Evolutionary conservation across 2,797 vertebrate genomes (phyloP).

Genomic region (Garrulus glandarius): DNA sequence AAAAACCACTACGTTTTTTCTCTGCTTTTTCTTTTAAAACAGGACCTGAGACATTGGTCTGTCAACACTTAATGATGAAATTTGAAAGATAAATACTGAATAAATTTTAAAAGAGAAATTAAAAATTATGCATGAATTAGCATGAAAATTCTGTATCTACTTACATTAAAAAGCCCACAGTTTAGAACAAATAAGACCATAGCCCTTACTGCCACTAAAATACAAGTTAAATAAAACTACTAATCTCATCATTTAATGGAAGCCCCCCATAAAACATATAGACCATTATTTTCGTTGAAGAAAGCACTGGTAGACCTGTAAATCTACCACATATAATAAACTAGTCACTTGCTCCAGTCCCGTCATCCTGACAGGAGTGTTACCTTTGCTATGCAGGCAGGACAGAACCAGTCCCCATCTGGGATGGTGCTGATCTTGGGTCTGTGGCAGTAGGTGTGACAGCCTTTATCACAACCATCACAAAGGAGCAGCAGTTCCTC

Average conservation of each 20-base stretch:
- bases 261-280: background rate
- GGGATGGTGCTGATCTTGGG: constrained; percentile 97
- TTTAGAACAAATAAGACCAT: background rate
- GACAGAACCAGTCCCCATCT: constrained; percentile 99
- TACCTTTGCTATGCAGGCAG: constrained; percentile 98
- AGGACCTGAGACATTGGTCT: background rate
- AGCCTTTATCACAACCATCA: constrained; percentile 98
- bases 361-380: background rate
- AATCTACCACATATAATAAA: background rate
- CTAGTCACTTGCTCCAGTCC: background rate
- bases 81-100: background rate
- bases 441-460: constrained; percentile 98
- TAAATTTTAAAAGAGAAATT: background rate
- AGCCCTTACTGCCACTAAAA: background rate
- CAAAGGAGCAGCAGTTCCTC: constrained; percentile 97
- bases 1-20: background rate
- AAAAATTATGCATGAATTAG: background rate
- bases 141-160: background rate
- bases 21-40: background rate
- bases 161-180: background rate
- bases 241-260: background rate
- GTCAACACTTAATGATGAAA: background rate
- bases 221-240: background rate
- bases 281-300: background rate
- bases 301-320: background rate